These are phyloP conservation scores for Charaxes varanes DNA, from an alignment of 1,140 invertebrate genomes.

Conservation along the genomic window DNA sequence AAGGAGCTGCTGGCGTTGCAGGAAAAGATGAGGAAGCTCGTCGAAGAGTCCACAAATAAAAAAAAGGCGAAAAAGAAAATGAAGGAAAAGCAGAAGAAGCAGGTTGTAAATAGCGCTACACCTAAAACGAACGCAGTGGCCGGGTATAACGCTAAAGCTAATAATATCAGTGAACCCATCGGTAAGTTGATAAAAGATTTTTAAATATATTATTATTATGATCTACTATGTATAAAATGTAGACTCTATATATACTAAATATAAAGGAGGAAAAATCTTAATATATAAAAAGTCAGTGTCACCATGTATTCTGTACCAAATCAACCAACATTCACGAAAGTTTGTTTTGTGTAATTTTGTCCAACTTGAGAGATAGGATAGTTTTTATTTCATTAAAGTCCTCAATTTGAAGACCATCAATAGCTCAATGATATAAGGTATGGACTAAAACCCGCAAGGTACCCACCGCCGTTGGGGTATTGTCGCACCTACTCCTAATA, in stretches of 20 bases:
- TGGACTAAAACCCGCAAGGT: too few species aligned
- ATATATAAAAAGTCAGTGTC: too few species aligned
- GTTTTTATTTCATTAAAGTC: too few species aligned
- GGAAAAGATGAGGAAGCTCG: constrained; percentile 92
- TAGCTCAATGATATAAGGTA: too few species aligned
- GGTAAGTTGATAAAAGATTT: constrained; percentile 31
- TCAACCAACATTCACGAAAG: too few species aligned
- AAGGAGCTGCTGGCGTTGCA: constrained; percentile 93
- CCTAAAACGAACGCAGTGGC: constrained; percentile 61
- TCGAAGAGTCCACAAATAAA: constrained; percentile 87
- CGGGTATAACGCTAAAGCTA: constrained; percentile 57
- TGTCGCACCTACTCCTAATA: too few species aligned
- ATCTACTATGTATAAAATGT: not conserved
- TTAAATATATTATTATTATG: not conserved
- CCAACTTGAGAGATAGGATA: too few species aligned
- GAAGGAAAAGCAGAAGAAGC: constrained; percentile 80
- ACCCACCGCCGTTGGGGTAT: too few species aligned
- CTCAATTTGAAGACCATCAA: too few species aligned
- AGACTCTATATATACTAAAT: too few species aligned
- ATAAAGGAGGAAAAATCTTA: not conserved
- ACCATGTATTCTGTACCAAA: too few species aligned
- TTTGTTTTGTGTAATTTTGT: too few species aligned
- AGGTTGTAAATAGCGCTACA: constrained; percentile 58
- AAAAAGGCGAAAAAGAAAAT: constrained; percentile 86
- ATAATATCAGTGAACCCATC: constrained; percentile 62